Evolutionary conservation across 2,888 invertebrate species (phyloP), one percentile per base, ranked within the genome.

Genomic region (Bembecia ichneumoniformis): DNA sequence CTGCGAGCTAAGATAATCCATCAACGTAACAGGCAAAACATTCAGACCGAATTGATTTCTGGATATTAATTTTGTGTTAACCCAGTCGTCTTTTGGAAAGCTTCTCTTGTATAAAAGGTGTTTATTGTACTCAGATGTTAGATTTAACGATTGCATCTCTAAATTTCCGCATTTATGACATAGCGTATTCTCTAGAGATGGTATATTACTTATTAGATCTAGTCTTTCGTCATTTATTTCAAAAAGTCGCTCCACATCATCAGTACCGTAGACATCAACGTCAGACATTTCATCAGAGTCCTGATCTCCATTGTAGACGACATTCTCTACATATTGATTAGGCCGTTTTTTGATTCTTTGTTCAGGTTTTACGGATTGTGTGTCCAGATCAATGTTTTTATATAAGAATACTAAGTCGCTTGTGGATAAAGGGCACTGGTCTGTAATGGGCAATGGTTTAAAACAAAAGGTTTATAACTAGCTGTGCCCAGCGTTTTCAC

Each of bases 1-100:
- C 54, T 80, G 80, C 59, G 77, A 78, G 55, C 77, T 81, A 51
- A 86, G 72, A 51, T 78, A 84, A 56, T 87, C 83, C 3, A 87
- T 57, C 46, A 86, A 58, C 4, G 82, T 78, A 3, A 73, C 59
- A 1, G 84, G 78, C 3, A 82, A 60, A 10, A 74, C 49, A n/a
- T 40, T 40, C 2, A n/a, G 13, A 14, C 40, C 14, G 5, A 40
- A 16, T 14, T 16, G 10, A n/a, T 40, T 43, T 16, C 9, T 4
- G 2, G 13, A 13, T n/a, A 7, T 40, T 40, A 40, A 14, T 40
- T 13, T 5, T 13, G 11, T 10, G n/a, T 5, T 13, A 40, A 11
- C 3, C 1, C 80, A 59, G 49, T 81, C 77, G 47, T 77, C 68
- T 52, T 74, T 73, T 35, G 79, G 65, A 43, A 63, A 76, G 0